These are phyloP conservation scores for Lamproptera curius DNA, from an alignment of 2,888 invertebrate genomes.

Conservation along the genomic window DNA sequence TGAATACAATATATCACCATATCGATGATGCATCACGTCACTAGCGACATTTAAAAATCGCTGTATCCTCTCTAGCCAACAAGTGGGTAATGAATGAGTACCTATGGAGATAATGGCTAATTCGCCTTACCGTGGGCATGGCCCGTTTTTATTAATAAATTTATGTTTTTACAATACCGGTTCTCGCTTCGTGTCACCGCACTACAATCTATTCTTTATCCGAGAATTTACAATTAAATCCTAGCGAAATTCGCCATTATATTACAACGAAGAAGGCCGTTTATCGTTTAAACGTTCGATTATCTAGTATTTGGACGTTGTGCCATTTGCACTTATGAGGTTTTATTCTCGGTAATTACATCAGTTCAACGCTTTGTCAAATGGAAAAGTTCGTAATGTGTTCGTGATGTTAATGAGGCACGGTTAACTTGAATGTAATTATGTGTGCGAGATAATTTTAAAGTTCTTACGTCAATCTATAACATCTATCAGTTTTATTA, in stretches of 20 bases:
- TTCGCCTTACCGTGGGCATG: slow-evolving; percentile 65
- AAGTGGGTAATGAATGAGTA: slow-evolving; percentile 74
- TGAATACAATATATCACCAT: not conserved
- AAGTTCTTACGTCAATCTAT: slow-evolving; percentile 2
- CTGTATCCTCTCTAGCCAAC: slow-evolving; percentile 69
- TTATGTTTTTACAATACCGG: slow-evolving; percentile 65
- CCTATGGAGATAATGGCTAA: slow-evolving; percentile 65
- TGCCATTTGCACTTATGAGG: slow-evolving; percentile 24
- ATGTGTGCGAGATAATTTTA: not conserved
- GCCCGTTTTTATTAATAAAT: slow-evolving; percentile 54
- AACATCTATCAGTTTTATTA: too few species aligned
- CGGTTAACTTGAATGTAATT: slow-evolving; percentile 12
- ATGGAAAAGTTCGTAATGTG: slow-evolving; percentile 21
- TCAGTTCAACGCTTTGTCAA: slow-evolving; percentile 25
- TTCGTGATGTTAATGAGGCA: slow-evolving; percentile 19
- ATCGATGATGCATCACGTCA: slow-evolving; percentile 32
- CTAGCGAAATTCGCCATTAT: slow-evolving; percentile 20
- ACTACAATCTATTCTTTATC: slow-evolving; percentile 40
- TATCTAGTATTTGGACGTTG: slow-evolving; percentile 7
- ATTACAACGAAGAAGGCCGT: not conserved
- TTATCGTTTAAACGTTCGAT: not conserved
- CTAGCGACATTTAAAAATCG: slow-evolving; percentile 60
- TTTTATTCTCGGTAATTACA: slow-evolving; percentile 33
- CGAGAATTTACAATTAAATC: too few species aligned
- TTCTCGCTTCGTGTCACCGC: slow-evolving; percentile 59